Conservation (phyloP, 2,797 vertebrate genomes). For the Chanos chanos region DNA sequence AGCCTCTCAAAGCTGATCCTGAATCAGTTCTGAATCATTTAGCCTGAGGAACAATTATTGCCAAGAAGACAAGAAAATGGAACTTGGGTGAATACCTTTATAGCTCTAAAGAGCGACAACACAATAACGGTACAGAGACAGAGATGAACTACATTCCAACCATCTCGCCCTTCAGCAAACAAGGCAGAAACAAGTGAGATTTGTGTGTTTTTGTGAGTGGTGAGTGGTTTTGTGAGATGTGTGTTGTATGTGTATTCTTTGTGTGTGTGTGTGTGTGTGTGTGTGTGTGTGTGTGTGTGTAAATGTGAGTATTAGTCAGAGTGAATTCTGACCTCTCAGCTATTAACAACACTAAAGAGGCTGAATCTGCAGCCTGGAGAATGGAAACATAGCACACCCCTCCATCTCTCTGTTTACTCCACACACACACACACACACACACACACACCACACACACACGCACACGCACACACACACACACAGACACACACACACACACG, state of each 20-base stretch:
- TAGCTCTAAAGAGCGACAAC: too few relatives aligned
- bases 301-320: constrained; percentile 42
- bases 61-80: too few relatives aligned
- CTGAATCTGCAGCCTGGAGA: constrained; percentile 44
- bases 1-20: constrained; percentile 9
- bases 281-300: neutral
- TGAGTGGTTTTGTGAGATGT: too few relatives aligned
- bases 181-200: constrained; percentile 4
- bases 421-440: neutral
- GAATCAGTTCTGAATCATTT: too few relatives aligned
- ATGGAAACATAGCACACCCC: constrained; percentile 45
- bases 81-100: too few relatives aligned
- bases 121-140: too few relatives aligned
- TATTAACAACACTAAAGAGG: constrained; percentile 47
- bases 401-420: constrained; percentile 29
- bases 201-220: constrained; percentile 10
- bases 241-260: too few relatives aligned
- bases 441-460: constrained; percentile 20
- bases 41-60: too few relatives aligned
- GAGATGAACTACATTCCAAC: too few relatives aligned
- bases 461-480: neutral
- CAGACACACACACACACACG: constrained; percentile 18
- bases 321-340: constrained; percentile 41
- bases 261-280: too few relatives aligned
- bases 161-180: constrained; percentile 35